Evolutionary conservation across 2,888 invertebrate species (phyloP), one percentile per base, ranked within the genome.

Genomic region (Lochmaea capreae): DNA sequence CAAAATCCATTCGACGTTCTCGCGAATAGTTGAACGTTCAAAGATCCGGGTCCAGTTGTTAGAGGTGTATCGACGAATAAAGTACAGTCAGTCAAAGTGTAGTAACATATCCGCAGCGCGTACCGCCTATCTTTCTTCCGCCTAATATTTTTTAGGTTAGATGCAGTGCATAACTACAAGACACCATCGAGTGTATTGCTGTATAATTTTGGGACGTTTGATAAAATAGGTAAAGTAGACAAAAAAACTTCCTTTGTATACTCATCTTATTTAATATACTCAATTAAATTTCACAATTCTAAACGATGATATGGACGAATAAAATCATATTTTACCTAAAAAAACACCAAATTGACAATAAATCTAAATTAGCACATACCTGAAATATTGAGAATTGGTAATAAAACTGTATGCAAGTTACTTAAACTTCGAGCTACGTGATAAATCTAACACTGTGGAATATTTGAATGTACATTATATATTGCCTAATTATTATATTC

Each of bases 401-500:
- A 5, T 58, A 9, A 62, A 72, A 12, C 78, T 79, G 70, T 16
- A 46, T 68, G 18, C 5, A 69, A 46, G 4, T 62, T 16, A 54
- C 11, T 16, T 62, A 69, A 61, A 12, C 42, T 42, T 68, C 9
- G n/a, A 39, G 6, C 68, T 61, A 67, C 59, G 22, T 26, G 46
- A 22, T 65, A 65, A 9, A 65, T 22, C 42, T 46, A 65, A 65
- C 16, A 18, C 54, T 22, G 22, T 46, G 26, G 18, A 49, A 43
- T 26, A 66, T 52, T 46, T n/a, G 22, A 65, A 66, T 52, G 4
- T 57, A 57, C 16, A 12, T 33, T 14, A 66, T 18, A 66, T 54
- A 39, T 39, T 54, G 39, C 54, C 52, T 65, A 65, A 63, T 70
- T 62, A 65, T 71, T 71, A 18, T 71, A 71, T 83, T 88, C 87